Conservation (phyloP, 2,797 vertebrate species). For the Hydrophis major region DNA sequence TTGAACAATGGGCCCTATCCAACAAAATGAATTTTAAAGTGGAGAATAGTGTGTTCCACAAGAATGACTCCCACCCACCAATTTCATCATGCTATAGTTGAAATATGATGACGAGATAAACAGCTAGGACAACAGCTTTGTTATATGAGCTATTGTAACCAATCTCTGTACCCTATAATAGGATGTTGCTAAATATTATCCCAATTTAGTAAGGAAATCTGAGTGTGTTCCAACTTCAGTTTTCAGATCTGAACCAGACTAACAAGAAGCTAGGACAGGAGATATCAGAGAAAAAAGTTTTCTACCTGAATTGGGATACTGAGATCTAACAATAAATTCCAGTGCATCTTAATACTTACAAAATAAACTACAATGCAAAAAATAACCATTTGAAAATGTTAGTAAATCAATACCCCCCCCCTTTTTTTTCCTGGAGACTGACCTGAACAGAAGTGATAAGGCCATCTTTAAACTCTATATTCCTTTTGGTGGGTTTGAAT, state of each 20-base stretch:
- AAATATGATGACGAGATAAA: constrained; percentile 90
- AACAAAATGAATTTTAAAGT: no score
- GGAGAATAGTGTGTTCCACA: constrained; percentile 86
- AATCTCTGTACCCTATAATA: constrained; percentile 79
- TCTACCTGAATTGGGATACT: not conserved
- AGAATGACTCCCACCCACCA: constrained; percentile 87
- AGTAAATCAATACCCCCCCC: not conserved
- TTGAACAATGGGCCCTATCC: no score
- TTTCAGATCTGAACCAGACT: not conserved
- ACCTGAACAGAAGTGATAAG: not conserved
- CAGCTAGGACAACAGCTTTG: constrained; percentile 80
- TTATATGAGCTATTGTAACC: constrained; percentile 90
- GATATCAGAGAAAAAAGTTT: not conserved
- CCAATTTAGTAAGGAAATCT: constrained; percentile 75
- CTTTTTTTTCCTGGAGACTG: not conserved
- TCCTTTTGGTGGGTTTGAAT: not conserved
- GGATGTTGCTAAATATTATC: constrained; percentile 84
- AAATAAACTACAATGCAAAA: not conserved
- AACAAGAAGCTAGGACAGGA: not conserved
- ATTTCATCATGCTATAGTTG: constrained; percentile 88
- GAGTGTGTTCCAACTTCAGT: not conserved
- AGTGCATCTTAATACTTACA: not conserved
- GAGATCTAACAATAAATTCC: not conserved
- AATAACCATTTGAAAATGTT: not conserved
- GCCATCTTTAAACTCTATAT: not conserved